Conservation (phyloP, 1,140 invertebrate genomes). For the Achatina immaculata region DNA sequence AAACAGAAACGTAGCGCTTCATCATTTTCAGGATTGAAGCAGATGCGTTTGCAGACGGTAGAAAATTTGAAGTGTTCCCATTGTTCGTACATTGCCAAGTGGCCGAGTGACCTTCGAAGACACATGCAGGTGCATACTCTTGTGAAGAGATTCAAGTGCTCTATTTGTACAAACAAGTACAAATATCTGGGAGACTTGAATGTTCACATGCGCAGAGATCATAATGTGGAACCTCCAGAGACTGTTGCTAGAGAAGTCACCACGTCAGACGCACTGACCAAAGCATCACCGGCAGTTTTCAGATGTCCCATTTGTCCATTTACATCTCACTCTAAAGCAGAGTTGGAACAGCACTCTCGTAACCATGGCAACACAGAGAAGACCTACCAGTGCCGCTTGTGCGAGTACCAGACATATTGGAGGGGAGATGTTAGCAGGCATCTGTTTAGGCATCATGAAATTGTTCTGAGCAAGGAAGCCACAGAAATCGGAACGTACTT, state of each 20-base stretch:
- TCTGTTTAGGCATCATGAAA: conserved; percentile 68
- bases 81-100: conserved; percentile 86
- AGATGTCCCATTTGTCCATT: conserved; percentile 64
- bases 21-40: conserved; percentile 18
- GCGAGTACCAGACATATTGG: conserved; percentile 69
- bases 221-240: conserved; percentile 57
- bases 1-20: conserved; percentile 32
- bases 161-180: conserved; percentile 71
- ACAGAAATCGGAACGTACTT: conserved; percentile 26
- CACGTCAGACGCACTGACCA: conserved; percentile 44
- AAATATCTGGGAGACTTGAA: conserved; percentile 69
- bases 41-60: conserved; percentile 15
- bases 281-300: conserved; percentile 59
- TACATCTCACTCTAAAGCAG: conserved; percentile 60
- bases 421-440: conserved; percentile 72
- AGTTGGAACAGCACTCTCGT: conserved; percentile 62
- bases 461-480: conserved; percentile 29
- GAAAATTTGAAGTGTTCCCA: conserved; percentile 75
- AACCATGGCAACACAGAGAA: conserved; percentile 63
- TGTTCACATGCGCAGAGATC: conserved; percentile 65
- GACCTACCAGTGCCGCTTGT: conserved; percentile 66
- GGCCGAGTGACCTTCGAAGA: conserved; percentile 83
- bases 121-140: conserved; percentile 78
- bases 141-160: conserved; percentile 70
- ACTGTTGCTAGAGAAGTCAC: conserved; percentile 20